Evolutionary conservation across 2,888 invertebrate genomes (phyloP), one percentile per base, ranked within the genome.

Genomic region (Choristoneura rosaceana): DNA sequence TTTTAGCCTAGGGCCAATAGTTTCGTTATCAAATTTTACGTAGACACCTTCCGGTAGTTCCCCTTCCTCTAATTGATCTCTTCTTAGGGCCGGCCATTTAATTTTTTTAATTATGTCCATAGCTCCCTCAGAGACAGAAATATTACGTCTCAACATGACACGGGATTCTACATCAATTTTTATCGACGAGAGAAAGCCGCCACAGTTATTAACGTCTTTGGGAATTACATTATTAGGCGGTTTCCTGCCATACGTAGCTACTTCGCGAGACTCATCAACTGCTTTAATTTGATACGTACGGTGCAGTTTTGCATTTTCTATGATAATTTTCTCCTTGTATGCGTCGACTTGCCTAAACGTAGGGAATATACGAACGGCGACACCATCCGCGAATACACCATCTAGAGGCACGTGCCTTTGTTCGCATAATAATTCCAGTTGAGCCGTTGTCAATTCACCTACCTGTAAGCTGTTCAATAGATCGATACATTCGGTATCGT

Each of bases 71-170:
- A 45, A 45, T 14, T 45, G 45, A 45, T 45, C 45, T 12, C 45
- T 10, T 14, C 45, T 3, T 3, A 45, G 45, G 10, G 45, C 45
- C 1, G 45, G 45, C 45, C 45, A 45, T 45, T 45, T 45, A 45
- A 5, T 45, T 45, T 45, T 45, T 10, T 45, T 45, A 10, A 45
- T 12, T 12, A 45, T 45, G 12, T 10, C 45, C 45, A 45, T 45
- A 10, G 45, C 45, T 45, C 45, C 45, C 10, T 45, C 9, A 14
- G 45, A 45, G 14, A 7, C 45, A 14, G 45, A 45, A 8, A 82
- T 78, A 59, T 83, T 82, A 0, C 77, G 70, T n/a, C 80, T 74
- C 4, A 81, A 68, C 81, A 82, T 82, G 0, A 83, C 76, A n/a
- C 78, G 75, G 1, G 77, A 80, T 59, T 74, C 79, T 3, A 60